Conservation (phyloP, 1,140 invertebrate species). For the Andricus grossulariae region DNA sequence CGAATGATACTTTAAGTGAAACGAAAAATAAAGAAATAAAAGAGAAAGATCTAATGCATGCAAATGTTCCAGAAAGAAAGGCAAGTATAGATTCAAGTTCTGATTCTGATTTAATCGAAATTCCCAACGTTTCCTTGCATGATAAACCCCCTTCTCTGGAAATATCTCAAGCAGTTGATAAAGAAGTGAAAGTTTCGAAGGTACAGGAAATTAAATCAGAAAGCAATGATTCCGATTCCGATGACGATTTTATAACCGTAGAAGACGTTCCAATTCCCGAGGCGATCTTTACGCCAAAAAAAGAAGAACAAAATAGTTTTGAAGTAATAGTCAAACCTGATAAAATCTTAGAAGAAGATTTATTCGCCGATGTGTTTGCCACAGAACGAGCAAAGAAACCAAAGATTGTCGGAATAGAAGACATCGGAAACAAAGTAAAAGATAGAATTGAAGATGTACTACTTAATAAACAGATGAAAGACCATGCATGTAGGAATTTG, state of each 20-base stretch:
- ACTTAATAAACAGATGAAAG: neutral
- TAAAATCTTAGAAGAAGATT: constrained; percentile 78
- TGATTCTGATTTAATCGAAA: constrained; percentile 65
- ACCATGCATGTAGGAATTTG: no score
- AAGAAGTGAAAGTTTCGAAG: constrained; percentile 35
- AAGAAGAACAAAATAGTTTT: constrained; percentile 42
- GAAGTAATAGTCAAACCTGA: constrained; percentile 63
- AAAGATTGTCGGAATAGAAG: constrained; percentile 34
- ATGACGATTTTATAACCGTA: constrained; percentile 71
- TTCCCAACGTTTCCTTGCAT: constrained; percentile 43
- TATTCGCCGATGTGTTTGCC: constrained; percentile 77
- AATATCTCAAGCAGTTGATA: constrained; percentile 38
- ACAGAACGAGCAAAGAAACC: constrained; percentile 44
- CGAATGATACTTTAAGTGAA: no score
- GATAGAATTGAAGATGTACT: constrained; percentile 1
- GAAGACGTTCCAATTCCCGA: constrained; percentile 58
- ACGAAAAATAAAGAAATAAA: no score
- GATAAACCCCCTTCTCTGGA: constrained; percentile 35
- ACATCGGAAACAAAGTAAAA: constrained; percentile 22
- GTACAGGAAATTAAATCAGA: constrained; percentile 43
- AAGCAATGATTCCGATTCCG: constrained; percentile 69
- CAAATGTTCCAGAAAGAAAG: constrained; percentile 27
- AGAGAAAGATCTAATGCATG: neutral
- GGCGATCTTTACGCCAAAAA: neutral
- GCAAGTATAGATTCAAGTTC: constrained; percentile 45